phyloP scores from a whole-genome alignment of 2,113 vertebrate genomes.

The Neodon shergylaensis region DNA sequence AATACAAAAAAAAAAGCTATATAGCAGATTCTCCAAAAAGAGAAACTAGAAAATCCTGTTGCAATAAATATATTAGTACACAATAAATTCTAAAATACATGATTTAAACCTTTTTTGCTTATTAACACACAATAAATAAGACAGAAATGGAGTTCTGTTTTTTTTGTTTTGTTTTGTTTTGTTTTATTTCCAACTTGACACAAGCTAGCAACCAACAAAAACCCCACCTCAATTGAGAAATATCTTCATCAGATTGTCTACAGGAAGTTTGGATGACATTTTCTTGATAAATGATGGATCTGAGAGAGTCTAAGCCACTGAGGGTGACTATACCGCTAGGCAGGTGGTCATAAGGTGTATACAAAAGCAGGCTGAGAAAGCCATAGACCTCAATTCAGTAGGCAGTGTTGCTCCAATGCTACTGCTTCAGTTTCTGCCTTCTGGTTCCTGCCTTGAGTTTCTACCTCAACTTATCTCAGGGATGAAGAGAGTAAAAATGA shows the following conservation, averaged over 20 bases:
- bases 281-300: neutral
- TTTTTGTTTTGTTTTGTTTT: neutral
- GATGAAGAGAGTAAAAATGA: neutral
- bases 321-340: neutral
- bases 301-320: neutral
- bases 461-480: neutral
- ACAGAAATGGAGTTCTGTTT: neutral
- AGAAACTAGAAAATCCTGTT: neutral
- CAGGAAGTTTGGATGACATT: neutral
- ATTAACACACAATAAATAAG: neutral
- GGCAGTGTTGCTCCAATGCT: neutral
- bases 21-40: neutral
- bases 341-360: neutral
- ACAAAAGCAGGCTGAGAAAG: neutral
- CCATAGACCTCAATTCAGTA: neutral
- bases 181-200: neutral
- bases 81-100: neutral
- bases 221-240: neutral
- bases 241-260: neutral
- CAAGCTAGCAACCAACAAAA: neutral
- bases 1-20: neutral
- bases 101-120: neutral
- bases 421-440: neutral
- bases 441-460: neutral
- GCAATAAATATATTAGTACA: too few relatives aligned